Evolutionary conservation across 1,140 invertebrate genomes (phyloP).

Genomic region (Drosophila nigrodunni): DNA sequence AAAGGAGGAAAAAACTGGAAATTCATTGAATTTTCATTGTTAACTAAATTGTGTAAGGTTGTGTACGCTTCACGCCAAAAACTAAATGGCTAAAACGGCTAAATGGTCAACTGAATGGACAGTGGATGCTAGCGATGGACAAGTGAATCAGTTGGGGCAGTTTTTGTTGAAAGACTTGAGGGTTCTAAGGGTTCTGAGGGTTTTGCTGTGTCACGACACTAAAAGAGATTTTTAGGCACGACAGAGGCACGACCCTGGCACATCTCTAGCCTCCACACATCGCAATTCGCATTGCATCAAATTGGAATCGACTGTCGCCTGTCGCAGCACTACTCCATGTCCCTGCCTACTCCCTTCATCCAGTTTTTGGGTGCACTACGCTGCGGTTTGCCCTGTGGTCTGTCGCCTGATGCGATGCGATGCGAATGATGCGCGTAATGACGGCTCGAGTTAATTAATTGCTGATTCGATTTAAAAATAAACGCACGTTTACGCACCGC

Average conservation of each 20-base stretch:
- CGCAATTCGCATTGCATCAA: conserved; percentile 14
- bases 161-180: no score
- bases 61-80: conserved; percentile 72
- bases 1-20: conserved; percentile 38
- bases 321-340: not conserved
- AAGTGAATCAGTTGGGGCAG: no score
- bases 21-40: conserved; percentile 58
- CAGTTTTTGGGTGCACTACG: not conserved
- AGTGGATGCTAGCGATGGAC: no score
- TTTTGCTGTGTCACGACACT: no score
- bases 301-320: conserved; percentile 1
- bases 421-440: conserved; percentile 81
- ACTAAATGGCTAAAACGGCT: conserved; percentile 41
- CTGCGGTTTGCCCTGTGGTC: conserved; percentile 68
- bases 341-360: not conserved
- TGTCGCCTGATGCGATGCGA: conserved; percentile 76
- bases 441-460: conserved; percentile 82
- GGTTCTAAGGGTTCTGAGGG: no score
- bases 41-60: conserved; percentile 57
- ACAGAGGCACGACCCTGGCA: no score
- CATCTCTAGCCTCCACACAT: conserved; percentile 20
- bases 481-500: conserved; percentile 73
- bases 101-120: no score
- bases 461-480: conserved; percentile 82
- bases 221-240: no score